A percentile compares a stretch with the other conserved stretches of the same genome.
phyloP scores from a whole-genome alignment of 2,113 vertebrate species.

The Corythornis cristatus region DNA sequence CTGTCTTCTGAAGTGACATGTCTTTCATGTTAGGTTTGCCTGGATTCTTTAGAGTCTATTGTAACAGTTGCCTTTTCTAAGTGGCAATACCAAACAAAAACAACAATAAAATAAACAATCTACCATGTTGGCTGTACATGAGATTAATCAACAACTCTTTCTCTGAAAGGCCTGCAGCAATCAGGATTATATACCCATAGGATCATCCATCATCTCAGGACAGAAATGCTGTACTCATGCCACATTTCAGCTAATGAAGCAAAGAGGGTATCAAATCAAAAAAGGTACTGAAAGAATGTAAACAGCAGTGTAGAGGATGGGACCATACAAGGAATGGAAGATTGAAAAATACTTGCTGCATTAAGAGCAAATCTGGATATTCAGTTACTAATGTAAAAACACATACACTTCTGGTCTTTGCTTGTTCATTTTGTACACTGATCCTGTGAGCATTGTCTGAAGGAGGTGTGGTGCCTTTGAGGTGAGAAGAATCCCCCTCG shows the following conservation, averaged over 20 bases:
- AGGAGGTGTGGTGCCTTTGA: background rate
- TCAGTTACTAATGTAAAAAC: background rate
- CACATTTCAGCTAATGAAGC: background rate
- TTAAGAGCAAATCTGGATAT: background rate
- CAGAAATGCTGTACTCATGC: background rate
- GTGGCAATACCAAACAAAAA: background rate
- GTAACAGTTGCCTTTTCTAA: background rate
- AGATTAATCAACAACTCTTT: background rate
- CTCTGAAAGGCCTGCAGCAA: background rate
- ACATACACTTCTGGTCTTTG: background rate
- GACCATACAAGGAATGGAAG: background rate
- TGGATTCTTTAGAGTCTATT: background rate
- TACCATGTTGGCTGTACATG: background rate
- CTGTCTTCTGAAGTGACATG: background rate
- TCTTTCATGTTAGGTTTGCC: background rate
- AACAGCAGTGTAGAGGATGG: background rate
- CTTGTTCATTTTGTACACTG: background rate
- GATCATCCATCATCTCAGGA: background rate
- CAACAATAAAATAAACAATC: background rate
- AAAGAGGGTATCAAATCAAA: background rate
- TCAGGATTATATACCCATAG: background rate
- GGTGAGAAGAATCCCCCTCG: background rate
- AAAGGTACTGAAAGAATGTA: background rate
- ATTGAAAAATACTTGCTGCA: background rate
- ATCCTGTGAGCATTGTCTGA: background rate